Evolutionary conservation across 1,140 invertebrate genomes (phyloP), one percentile per base, ranked within the genome.

Genomic region (Thaumetopoea pityocampa): DNA sequence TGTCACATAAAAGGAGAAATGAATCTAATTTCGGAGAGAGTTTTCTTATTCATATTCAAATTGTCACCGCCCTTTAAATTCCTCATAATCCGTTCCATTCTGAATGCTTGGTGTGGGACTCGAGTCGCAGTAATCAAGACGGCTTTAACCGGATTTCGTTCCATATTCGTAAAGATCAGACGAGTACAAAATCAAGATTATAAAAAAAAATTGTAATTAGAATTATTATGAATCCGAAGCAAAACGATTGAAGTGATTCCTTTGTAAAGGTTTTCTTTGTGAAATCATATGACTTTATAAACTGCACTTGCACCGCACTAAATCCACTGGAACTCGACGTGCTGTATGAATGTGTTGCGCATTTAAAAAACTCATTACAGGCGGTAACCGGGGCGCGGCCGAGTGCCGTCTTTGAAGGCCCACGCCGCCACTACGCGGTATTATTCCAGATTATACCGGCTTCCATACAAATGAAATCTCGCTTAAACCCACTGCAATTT

Each of bases 401-500:
- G 79, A 81, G 79, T 79, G 79, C 56, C 79, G 76, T 83, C 79
- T 83, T 83, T 83, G 79, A 83, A 73, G 74, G 77, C 70, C 67
- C 54, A 67, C 63, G 71, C 71, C 74, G 72, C 76, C 67, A 73
- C 70, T 78, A n/a, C n/a, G 77, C 69, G 63, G 74, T 80, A 83
- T 83, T 80, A 83, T 83, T 79, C 71, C 74, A 81, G 79, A 83
- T 81, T 83, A 83, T 83, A 62, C 77, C 73, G 54, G 69, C 74
- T 79, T 74, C 74, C 62, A 83, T 83, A 83, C 79, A 83, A 83
- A 83, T 83, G 77, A 83, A 83, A 83, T 79, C 77, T 76, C 72
- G 76, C 77, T 83, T 83, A 83, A 83, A 74, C 65, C 60, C 73
- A 80, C 70, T 83, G 79, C 77, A 81, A 77, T 79, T 83, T 83